Percentiles rank a stretch among this genome's conserved stretches.
phyloP scores from a whole-genome alignment of 35 echinoderm and acorn worm genomes.

The Hemicentrotus pulcherrimus region DNA sequence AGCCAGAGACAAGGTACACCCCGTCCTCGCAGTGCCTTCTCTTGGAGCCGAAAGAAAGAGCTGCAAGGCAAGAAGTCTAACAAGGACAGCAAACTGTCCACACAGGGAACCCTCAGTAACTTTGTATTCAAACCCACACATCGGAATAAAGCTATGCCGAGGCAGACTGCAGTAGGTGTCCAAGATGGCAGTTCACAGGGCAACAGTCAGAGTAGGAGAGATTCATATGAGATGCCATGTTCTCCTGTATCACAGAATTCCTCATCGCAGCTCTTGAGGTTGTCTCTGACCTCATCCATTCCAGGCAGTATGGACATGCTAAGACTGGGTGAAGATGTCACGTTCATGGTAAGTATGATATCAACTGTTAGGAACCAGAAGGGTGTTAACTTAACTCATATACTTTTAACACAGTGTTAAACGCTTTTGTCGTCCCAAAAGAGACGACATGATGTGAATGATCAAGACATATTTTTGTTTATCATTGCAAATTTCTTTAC shows the following conservation, averaged over 20 bases:
- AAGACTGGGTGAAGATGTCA: conserved; percentile 6
- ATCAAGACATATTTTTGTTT: too few relatives aligned
- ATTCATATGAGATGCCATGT: conserved; percentile 3
- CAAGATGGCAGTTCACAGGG: not conserved
- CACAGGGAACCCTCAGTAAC: not conserved
- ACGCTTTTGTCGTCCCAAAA: too few relatives aligned
- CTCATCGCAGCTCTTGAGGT: not conserved
- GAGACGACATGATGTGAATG: too few relatives aligned
- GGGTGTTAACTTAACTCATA: too few relatives aligned
- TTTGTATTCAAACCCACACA: not conserved
- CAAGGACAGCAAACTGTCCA: not conserved
- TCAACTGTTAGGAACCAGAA: too few relatives aligned
- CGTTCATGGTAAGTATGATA: not conserved
- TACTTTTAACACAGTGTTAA: too few relatives aligned
- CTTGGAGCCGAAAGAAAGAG: conserved; percentile 22
- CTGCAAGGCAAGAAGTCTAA: not conserved
- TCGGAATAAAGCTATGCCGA: not conserved
- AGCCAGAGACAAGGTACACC: conserved; percentile 34
- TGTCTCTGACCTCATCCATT: not conserved
- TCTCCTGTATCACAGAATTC: conserved; percentile 20
- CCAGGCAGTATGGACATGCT: conserved; percentile 30
- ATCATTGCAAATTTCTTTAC: too few relatives aligned
- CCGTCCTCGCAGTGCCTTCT: conserved; percentile 8
- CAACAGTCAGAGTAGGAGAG: not conserved
- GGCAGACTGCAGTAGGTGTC: not conserved